Conservation (phyloP, 2,797 vertebrate species). For the Pygocentrus nattereri region DNA sequence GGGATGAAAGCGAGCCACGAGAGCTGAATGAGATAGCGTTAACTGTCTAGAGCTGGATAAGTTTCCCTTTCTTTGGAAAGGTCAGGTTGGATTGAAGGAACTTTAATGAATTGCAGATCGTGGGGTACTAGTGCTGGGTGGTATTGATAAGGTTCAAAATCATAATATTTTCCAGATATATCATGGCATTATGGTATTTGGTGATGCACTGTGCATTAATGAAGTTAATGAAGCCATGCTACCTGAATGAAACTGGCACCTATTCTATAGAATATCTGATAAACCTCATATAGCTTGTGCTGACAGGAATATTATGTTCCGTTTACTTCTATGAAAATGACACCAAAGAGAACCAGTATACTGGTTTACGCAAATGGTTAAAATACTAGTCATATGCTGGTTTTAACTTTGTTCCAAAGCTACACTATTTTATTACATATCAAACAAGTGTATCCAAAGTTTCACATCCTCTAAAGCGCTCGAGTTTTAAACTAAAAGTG, state of each 20-base stretch:
- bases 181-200: background rate
- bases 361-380: no score
- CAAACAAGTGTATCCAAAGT: no score
- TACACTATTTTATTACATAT: no score
- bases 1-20: background rate
- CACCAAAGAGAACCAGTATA: background rate
- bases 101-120: slow-evolving; percentile 11
- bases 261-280: background rate
- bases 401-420: no score
- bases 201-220: background rate
- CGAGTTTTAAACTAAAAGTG: no score
- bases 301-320: background rate
- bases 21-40: background rate
- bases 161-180: background rate
- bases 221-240: background rate
- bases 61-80: background rate
- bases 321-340: background rate
- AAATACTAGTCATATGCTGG: no score
- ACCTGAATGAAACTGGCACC: background rate
- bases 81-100: background rate
- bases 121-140: background rate
- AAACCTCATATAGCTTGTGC: background rate
- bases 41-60: background rate
- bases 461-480: no score
- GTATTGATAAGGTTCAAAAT: background rate